Base-by-base conservation (phyloP, 1,140 invertebrate species). In the Papilio polytes region DNA sequence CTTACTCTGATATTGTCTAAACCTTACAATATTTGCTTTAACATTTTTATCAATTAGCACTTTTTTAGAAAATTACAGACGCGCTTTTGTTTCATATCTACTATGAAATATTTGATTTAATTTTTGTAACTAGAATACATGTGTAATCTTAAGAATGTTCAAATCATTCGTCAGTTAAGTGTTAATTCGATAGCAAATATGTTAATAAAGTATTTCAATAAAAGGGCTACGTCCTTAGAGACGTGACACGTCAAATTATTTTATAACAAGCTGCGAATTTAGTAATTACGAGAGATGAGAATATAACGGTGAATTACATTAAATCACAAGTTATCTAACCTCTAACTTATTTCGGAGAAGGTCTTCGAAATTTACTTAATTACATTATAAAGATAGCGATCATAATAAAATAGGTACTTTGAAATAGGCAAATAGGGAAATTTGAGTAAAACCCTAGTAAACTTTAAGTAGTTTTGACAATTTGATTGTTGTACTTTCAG, bases 361-460 rank as follows among this genome's bases (percentile, higher is more conserved):
- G 87, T 89, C 87, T 88, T 90, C 83, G 85, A 92, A 92, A 91
- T 91, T 92, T 87, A 88, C 87, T 91, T 91, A 91, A 91, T 91
- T 90, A 90, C 87, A 83, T 90, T 91, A 88, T 90, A 87, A 90
- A 89, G 89, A 91, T 89, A 91, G 81, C 85, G 85, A 91, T 90
- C 87, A 84, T 82, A 86, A 87, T 86, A 87, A 90, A 89, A 84
- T 88, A 84, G 80, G 85, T 80, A 80, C 81, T 81, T 76, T 76
- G 82, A 86, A 80, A 81, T 85, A 78, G 78, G 81, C 78, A 48
- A 48, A 48, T 48, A 48, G 46, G 70, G 74, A 74, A 82, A 80
- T 73, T 59, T 26, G n/a, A 77, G 56, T 77, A 1, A 36, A 36
- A 26, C 44, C 44, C 9, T 20, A 77, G 13, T 26, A 7, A 51